Base-by-base conservation (phyloP, 1,140 invertebrate genomes). In the Drosophila prosaltans region DNA sequence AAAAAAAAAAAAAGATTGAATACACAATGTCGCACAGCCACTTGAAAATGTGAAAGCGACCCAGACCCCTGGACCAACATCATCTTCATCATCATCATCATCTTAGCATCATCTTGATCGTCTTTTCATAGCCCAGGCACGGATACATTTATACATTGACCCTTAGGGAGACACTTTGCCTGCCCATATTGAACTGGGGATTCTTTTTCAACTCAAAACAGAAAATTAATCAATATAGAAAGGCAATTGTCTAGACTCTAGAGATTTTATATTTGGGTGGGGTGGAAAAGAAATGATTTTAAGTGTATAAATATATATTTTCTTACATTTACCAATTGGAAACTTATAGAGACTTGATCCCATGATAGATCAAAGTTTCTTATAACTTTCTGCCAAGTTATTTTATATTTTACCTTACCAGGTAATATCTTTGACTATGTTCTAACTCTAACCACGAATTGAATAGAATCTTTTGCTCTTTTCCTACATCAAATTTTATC, bases 101-200 rank as follows among this genome's bases (percentile, higher is more conserved):
- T 54, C 48, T 54, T 11, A 26, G 9, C 57, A 59, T 59, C 57
- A 24, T 59, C 57, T 59, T 59, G 21, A 59, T 51, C 45, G 45
- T 51, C 45, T 51, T 51, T 51, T 51, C 45, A 51, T 51, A 51
- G 45, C 45, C 45, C 45, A 51, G 45, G 45, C 45, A 51, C 45
- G 45, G 21, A 51, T 43, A 74, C 61, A 65, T 62, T 39, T 32
- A 69, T 65, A 73, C 65, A 74, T 83, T 81, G 80, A 81, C 80
- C 80, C 80, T 67, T 65, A 64, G 64, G 57, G 78, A 71, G 69
- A 51, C 45, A 26, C 45, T 51, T 51, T 51, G 45, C 45, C 45
- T 51, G 45, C 45, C 45, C 45, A 51, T 51, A 51, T 26, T 51
- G 21, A 51, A 51, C 45, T 51, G 21, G 45, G 45, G 45, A 48